Base-by-base conservation (phyloP, 1,140 invertebrate species). In the Apolygus lucorum region DNA sequence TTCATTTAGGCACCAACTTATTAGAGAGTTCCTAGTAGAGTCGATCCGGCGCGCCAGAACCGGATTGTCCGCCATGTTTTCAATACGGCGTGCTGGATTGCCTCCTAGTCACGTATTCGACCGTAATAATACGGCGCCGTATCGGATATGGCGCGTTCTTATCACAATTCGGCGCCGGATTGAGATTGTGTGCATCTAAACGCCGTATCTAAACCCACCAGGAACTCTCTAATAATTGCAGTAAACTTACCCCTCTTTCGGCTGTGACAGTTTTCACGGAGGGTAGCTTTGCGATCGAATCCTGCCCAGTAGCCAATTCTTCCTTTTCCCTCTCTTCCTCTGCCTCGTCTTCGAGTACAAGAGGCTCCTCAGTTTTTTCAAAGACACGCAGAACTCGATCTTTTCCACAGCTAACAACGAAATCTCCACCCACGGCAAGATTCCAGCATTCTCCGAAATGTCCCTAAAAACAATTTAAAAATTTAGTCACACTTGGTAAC, bases 281-380 rank as follows among this genome's bases (percentile, higher is more conserved):
- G 1, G 96, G 89, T 74, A 97, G 81, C 49, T 86, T 87, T 26
- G 93, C 82, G 22, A 82, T 77, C 21, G 85, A 83, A 68, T 83
- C 84, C 74, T 91, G 88, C 0, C 85, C 88, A 1, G 89, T 90
- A 14, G 85, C 86, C 59, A 91, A 79, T 74, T 89, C 86, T 74
- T 90, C 84, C 70, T 84, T 83, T 76, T 90, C 89, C 42, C 91
- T 84, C 77, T 91, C 89, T 72, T 87, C 84, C 81, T 99, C 96
- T 74, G 88, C 86, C 73, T 95, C 86, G 78, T 99, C 97, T 76
- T 95, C 88, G 4, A 99, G 80, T 34, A 99, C 90, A 29, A 99
- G 82, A 0, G 90, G 87, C 79, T 99, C 95, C 62, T 90, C 84
- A 0, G 92, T 92, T 75, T 90, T 88, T 77, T 94, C 85, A 84